These are phyloP conservation scores for Tortrix viridana DNA, from an alignment of 2,888 invertebrate genomes.

Conservation along the genomic window DNA sequence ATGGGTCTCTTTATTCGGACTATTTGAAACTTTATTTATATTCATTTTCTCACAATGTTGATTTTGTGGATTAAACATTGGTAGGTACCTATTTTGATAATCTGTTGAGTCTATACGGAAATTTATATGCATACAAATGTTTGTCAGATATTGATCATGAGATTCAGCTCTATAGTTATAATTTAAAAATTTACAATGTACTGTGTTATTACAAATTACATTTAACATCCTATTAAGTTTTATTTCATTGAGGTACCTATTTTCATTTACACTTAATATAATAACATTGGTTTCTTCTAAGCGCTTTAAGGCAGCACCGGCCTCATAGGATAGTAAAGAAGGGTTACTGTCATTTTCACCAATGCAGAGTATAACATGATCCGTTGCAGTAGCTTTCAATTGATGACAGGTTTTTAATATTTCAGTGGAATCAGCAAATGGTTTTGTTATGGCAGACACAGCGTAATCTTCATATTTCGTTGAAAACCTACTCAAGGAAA, in stretches of 20 bases:
- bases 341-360: constrained; percentile 27
- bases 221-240: constrained; percentile 21
- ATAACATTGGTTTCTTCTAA: constrained; percentile 11
- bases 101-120: constrained; percentile 8
- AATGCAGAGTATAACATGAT: constrained; percentile 22
- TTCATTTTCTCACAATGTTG: too few species aligned
- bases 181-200: constrained; percentile 16
- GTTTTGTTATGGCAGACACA: constrained; percentile 15
- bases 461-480: constrained; percentile 13
- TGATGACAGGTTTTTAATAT: constrained; percentile 16
- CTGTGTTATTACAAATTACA: constrained; percentile 11
- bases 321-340: constrained; percentile 3
- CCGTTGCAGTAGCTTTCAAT: neutral
- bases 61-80: too few species aligned
- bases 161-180: neutral
- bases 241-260: constrained; percentile 17
- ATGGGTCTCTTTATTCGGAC: too few species aligned
- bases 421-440: constrained; percentile 12
- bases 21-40: too few species aligned
- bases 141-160: neutral
- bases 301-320: neutral
- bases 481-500: constrained; percentile 1
- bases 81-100: neutral
- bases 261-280: constrained; percentile 11
- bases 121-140: constrained; percentile 14